Evolutionary conservation across 2,797 vertebrate genomes (phyloP).

Genomic region (Glyptemys insculpta): DNA sequence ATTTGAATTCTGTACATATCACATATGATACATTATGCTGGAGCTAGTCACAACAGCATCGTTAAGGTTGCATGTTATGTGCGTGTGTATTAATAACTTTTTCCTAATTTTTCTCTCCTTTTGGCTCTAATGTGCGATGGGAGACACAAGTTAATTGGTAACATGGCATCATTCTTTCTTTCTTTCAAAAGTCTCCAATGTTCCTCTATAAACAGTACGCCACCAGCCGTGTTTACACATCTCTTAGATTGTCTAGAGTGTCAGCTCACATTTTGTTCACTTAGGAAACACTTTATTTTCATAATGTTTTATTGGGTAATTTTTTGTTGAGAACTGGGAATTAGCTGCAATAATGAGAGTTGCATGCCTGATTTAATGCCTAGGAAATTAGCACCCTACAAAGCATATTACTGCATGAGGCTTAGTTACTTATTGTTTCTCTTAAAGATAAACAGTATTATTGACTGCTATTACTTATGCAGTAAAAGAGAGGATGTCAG

Average conservation of each 20-base stretch:
- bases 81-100: not conserved
- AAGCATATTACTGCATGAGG: not conserved
- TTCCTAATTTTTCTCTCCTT: not conserved
- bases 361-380: rapidly evolving
- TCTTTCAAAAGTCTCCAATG: rapidly evolving
- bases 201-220: rapidly evolving
- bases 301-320: rapidly evolving
- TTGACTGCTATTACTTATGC: not conserved
- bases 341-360: not conserved
- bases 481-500: not conserved
- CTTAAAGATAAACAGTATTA: not conserved
- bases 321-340: not conserved
- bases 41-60: not conserved
- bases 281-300: rapidly evolving
- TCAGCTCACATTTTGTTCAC: not conserved
- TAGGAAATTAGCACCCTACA: not conserved
- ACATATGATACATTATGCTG: not conserved
- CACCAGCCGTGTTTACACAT: not conserved
- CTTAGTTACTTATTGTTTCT: not conserved
- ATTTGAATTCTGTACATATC: not conserved
- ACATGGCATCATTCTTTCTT: rapidly evolving
- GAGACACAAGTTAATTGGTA: not conserved
- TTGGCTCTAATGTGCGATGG: not conserved
- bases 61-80: not conserved
- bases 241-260: rapidly evolving